phyloP scores from a whole-genome alignment of 2,113 vertebrate genomes.

The Callospermophilus lateralis region DNA sequence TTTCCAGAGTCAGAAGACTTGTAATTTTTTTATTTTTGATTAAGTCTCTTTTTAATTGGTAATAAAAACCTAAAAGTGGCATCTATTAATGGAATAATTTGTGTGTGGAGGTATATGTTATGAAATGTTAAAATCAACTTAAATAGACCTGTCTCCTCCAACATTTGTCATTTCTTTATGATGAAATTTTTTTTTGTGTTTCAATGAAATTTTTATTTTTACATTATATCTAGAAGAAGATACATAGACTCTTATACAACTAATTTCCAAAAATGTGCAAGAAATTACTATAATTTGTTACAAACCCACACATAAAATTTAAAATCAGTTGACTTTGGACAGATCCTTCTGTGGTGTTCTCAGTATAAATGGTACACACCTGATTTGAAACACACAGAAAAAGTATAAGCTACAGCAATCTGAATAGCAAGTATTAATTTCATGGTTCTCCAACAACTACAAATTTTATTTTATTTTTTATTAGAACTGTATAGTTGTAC shows the following conservation, averaged over 20 bases:
- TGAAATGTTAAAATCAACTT: background rate
- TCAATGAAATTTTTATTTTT: constrained; percentile 95
- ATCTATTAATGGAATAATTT: too few species aligned
- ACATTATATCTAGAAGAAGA: constrained; percentile 96
- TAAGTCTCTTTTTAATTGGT: background rate
- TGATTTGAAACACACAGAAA: constrained; percentile 87
- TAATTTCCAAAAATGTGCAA: constrained; percentile 98
- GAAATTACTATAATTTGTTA: constrained; percentile 93
- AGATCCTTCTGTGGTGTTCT: constrained; percentile 89
- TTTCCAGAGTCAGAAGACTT: background rate
- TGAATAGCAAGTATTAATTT: constrained; percentile 92
- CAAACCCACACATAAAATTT: constrained; percentile 89
- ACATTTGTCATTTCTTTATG: background rate
- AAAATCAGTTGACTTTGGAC: constrained; percentile 94
- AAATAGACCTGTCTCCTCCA: background rate
- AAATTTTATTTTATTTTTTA: constrained; percentile 81
- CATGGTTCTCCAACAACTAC: constrained; percentile 90
- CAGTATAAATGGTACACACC: constrained; percentile 87
- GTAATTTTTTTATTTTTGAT: background rate
- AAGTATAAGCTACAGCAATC: constrained; percentile 95
- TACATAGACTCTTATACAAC: constrained; percentile 95
- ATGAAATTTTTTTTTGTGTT: constrained; percentile 77
- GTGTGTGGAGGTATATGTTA: background rate
- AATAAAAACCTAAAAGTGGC: background rate
- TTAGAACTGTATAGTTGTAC: too few species aligned